Evolutionary conservation across 2,113 vertebrate genomes (phyloP).

Genomic region (Austrofundulus limnaeus): DNA sequence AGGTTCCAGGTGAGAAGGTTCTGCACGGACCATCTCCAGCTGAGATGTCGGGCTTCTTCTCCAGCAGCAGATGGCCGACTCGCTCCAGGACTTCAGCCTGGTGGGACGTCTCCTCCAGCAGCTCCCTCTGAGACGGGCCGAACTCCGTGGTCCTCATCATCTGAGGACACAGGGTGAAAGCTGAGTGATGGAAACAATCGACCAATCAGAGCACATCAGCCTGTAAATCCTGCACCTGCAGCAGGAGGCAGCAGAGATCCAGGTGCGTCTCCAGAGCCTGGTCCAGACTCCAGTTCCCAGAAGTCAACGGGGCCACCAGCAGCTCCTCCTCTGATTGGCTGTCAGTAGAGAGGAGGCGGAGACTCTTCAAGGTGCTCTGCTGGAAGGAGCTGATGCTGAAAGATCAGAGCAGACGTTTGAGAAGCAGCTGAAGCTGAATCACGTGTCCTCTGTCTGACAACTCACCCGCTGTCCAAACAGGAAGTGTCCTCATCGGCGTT

Average conservation of each 20-base stretch:
- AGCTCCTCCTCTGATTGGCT: constrained; percentile 47
- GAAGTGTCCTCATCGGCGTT: constrained; percentile 84
- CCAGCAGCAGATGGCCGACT: constrained; percentile 65
- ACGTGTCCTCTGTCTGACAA: background rate
- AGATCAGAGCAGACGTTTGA: background rate
- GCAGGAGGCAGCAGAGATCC: constrained; percentile 83
- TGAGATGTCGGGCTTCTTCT: constrained; percentile 58
- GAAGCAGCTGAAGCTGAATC: rapidly evolving
- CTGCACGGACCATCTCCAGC: constrained; percentile 64
- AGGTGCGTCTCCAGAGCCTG: constrained; percentile 83
- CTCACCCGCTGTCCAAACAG: constrained; percentile 82
- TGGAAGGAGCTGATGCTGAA: constrained; percentile 72
- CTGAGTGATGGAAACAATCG: background rate
- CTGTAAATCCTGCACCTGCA: constrained; percentile 60
- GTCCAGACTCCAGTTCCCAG: constrained; percentile 84
- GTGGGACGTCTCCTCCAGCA: constrained; percentile 71
- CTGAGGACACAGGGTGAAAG: constrained; percentile 49
- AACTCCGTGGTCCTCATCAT: constrained; percentile 54
- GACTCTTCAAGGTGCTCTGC: constrained; percentile 64
- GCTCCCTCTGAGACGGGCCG: constrained; percentile 41
- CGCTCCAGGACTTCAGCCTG: constrained; percentile 71
- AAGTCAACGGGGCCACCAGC: constrained; percentile 72
- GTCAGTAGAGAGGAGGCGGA: constrained; percentile 60
- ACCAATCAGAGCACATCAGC: no score
- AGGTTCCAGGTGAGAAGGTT: background rate